Conservation (phyloP, 2,797 vertebrate genomes). For the Sebastes oblongus region DNA sequence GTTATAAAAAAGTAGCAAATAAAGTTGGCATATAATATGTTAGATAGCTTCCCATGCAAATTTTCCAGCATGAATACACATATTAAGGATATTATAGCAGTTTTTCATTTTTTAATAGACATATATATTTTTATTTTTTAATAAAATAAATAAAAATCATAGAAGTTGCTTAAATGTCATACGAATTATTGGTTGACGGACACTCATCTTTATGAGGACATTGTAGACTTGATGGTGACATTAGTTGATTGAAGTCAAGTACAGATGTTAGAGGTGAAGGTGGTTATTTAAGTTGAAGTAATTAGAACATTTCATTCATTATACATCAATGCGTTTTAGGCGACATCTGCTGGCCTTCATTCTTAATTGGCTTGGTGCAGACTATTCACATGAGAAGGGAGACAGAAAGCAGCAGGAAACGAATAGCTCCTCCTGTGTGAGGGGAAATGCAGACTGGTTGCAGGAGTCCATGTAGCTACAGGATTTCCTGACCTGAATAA, state of each 20-base stretch:
- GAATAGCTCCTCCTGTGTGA: not conserved
- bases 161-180: not conserved
- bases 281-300: not conserved
- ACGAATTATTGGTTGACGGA: not conserved
- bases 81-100: too few species aligned
- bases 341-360: slow-evolving; percentile 63
- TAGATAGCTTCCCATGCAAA: not conserved
- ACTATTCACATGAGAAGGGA: not conserved
- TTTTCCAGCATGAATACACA: not conserved
- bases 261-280: not conserved
- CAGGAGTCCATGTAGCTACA: not conserved
- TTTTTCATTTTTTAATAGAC: not conserved
- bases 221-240: accelerated
- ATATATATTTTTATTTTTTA: not conserved
- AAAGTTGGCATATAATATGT: not conserved
- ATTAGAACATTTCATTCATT: not conserved
- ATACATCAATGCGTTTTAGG: slow-evolving; percentile 35
- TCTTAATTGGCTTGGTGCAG: not conserved
- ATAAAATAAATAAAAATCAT: not conserved
- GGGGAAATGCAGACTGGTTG: not conserved
- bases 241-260: not conserved
- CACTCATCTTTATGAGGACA: not conserved
- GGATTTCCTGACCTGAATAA: slow-evolving; percentile 45
- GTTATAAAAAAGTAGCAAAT: too few species aligned
- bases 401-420: slow-evolving; percentile 4